A percentile compares a stretch with the other conserved stretches of the same genome.
Conservation (phyloP, 2,888 invertebrate genomes). For the Shargacucullia verbasci region DNA sequence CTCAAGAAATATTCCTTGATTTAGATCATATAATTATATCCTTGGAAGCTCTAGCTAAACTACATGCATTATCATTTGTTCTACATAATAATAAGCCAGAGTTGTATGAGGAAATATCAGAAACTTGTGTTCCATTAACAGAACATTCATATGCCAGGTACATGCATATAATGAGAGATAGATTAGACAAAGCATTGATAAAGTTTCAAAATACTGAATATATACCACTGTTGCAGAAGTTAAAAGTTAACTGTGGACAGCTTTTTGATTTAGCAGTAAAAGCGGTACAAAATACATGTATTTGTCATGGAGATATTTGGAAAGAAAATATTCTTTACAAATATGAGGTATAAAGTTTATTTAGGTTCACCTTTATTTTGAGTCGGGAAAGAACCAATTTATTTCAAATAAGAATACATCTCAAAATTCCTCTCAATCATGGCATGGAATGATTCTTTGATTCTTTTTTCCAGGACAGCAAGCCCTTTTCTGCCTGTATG, state of each 20-base stretch:
- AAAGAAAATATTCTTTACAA: constrained; percentile 83
- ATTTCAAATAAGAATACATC: constrained; percentile 1
- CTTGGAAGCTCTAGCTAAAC: constrained; percentile 72
- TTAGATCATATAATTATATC: constrained; percentile 71
- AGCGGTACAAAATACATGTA: constrained; percentile 65
- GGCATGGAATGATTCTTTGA: too few species aligned
- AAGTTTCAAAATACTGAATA: constrained; percentile 71
- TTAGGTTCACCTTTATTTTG: constrained; percentile 26
- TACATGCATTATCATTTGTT: constrained; percentile 80
- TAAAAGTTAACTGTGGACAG: constrained; percentile 66
- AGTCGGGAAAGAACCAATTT: neutral
- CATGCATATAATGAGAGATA: constrained; percentile 74
- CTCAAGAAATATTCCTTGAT: constrained; percentile 69
- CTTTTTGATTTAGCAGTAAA: constrained; percentile 62
- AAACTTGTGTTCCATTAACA: constrained; percentile 73
- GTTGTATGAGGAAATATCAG: constrained; percentile 65
- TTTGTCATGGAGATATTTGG: constrained; percentile 86
- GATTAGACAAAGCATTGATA: constrained; percentile 73
- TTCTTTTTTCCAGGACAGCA: constrained; percentile 65
- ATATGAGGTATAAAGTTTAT: constrained; percentile 71
- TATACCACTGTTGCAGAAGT: constrained; percentile 61
- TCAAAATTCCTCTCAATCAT: too few species aligned
- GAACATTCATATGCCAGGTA: constrained; percentile 71
- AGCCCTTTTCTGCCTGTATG: constrained; percentile 74
- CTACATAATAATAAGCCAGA: constrained; percentile 60